Conservation (phyloP, 2,113 vertebrate genomes). For the Nibea coibor region DNA sequence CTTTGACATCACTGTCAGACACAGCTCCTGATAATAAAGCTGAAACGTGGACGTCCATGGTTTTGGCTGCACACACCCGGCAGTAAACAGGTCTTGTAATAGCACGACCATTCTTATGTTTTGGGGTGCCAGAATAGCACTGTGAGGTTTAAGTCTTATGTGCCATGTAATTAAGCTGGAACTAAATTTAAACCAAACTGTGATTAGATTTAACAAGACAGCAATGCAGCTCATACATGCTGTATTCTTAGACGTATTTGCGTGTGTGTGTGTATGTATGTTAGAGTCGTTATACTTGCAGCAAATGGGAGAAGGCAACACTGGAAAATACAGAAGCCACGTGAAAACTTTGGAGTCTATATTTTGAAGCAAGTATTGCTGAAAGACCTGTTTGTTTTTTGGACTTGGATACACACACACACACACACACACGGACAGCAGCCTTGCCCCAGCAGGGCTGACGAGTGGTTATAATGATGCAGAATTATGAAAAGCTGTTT, state of each 20-base stretch:
- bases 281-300: not conserved
- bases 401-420: not conserved
- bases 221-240: slow-evolving; percentile 12
- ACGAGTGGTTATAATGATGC: slow-evolving; percentile 52
- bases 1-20: not conserved
- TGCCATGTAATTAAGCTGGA: slow-evolving; percentile 69
- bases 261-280: not conserved
- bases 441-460: slow-evolving; percentile 32
- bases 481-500: slow-evolving; percentile 62
- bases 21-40: not conserved
- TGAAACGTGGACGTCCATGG: slow-evolving; percentile 21
- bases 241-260: not conserved
- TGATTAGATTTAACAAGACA: slow-evolving; percentile 66
- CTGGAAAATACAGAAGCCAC: not conserved
- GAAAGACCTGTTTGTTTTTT: slow-evolving; percentile 10
- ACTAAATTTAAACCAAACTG: slow-evolving; percentile 69
- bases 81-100: slow-evolving; percentile 49
- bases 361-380: not conserved
- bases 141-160: slow-evolving; percentile 55
- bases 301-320: not conserved
- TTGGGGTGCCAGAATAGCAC: slow-evolving; percentile 55
- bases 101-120: slow-evolving; percentile 46
- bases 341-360: not conserved
- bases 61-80: slow-evolving; percentile 20
- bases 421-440: slow-evolving; percentile 1